phyloP scores from a whole-genome alignment of 2,888 invertebrate genomes.

The Troilus luridus region DNA sequence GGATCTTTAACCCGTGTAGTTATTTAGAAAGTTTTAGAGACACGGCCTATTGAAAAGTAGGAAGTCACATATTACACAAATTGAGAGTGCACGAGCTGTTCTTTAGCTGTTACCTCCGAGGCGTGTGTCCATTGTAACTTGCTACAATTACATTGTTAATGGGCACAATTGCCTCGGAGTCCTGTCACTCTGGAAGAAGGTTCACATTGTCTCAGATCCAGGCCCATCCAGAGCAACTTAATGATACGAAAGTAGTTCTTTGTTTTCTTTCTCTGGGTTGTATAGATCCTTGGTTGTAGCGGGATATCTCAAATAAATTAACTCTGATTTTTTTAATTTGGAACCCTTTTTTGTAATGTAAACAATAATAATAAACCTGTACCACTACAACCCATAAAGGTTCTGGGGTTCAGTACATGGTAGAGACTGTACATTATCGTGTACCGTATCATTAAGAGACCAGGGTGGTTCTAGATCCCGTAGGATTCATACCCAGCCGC shows the following conservation, averaged over 20 bases:
- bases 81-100: background rate
- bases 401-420: too few relatives aligned
- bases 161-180: background rate
- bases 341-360: too few relatives aligned
- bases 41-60: background rate
- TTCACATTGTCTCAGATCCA: background rate
- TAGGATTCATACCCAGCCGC: too few relatives aligned
- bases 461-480: too few relatives aligned
- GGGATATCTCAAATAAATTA: too few relatives aligned
- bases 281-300: too few relatives aligned
- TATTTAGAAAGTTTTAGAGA: background rate
- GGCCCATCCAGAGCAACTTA: background rate
- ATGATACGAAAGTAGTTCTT: background rate
- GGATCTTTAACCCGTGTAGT: background rate
- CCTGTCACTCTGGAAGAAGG: background rate
- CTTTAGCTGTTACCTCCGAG: background rate
- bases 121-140: background rate
- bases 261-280: background rate
- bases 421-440: too few relatives aligned
- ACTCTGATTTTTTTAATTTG: too few relatives aligned
- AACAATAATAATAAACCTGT: too few relatives aligned
- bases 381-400: too few relatives aligned
- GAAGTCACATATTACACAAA: slow-evolving; percentile 22
- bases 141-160: slow-evolving; percentile 14
- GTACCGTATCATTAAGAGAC: too few relatives aligned